phyloP scores from a whole-genome alignment of 2,888 invertebrate species.

The Camponotus fellah region DNA sequence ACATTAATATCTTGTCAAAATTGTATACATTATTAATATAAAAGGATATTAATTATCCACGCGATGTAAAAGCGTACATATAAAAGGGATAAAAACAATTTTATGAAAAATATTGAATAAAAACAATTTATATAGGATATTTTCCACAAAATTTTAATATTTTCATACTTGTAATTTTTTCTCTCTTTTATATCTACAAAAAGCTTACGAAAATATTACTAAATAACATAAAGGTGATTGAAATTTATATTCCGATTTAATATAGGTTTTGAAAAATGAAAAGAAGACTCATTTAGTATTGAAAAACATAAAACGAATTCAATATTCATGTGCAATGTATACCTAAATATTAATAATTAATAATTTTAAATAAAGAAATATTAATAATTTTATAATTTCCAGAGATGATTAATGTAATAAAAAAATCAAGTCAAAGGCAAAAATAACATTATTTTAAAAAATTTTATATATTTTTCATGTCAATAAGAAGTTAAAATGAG shows the following conservation, averaged over 20 bases:
- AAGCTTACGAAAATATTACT: not conserved
- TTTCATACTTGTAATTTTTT: not conserved
- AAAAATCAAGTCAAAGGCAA: not conserved
- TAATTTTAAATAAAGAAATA: not conserved
- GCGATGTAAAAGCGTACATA: not conserved
- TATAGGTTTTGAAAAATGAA: not conserved
- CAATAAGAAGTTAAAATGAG: no score
- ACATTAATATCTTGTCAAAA: not conserved
- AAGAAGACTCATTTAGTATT: not conserved
- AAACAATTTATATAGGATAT: not conserved
- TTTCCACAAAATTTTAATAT: not conserved
- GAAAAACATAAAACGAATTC: not conserved
- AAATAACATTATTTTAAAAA: not conserved
- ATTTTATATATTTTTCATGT: no score
- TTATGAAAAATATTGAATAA: not conserved
- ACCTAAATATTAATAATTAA: no score
- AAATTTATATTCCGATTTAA: slow-evolving; percentile 4
- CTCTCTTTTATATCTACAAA: not conserved
- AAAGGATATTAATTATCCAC: not conserved
- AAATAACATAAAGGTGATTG: not conserved
- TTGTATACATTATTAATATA: not conserved
- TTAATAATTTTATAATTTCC: not conserved
- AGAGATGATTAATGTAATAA: not conserved
- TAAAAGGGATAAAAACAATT: not conserved
- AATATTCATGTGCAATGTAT: not conserved